Conservation (phyloP, 2,797 vertebrate genomes). For the Poeciliopsis turneri region DNA sequence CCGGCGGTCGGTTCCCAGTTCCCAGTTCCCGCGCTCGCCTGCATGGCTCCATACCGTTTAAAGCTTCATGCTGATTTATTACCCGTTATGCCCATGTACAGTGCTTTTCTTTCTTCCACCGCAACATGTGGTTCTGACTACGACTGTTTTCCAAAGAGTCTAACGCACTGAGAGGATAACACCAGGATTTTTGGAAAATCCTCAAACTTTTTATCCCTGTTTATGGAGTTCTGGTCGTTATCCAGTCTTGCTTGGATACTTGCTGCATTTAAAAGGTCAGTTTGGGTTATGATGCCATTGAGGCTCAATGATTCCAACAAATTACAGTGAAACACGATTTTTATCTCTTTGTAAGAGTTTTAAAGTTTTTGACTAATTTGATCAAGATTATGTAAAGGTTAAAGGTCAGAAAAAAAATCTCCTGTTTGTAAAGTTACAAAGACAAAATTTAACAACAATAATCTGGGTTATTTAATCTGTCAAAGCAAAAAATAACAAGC, state of each 20-base stretch:
- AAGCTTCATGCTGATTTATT: conserved; percentile 40
- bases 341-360: not conserved
- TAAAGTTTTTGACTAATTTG: not conserved
- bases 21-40: not conserved
- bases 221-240: not conserved
- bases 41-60: not conserved
- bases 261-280: not conserved
- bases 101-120: conserved; percentile 11
- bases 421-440: not conserved
- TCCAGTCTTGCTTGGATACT: not conserved
- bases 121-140: conserved; percentile 26
- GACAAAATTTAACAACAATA: not conserved
- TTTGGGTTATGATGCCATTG: not conserved
- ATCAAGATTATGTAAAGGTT: not conserved
- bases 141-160: not conserved
- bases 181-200: not conserved
- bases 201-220: not conserved
- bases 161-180: not conserved
- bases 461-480: not conserved
- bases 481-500: not conserved
- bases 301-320: not conserved
- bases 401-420: not conserved
- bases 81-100: conserved; percentile 16
- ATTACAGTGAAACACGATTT: not conserved
- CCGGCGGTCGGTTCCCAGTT: not conserved